A percentile compares a stretch with the other conserved stretches of the same genome.
Evolutionary conservation across 2,888 invertebrate genomes (phyloP).

Genomic region (Habrosyne pyritoides): DNA sequence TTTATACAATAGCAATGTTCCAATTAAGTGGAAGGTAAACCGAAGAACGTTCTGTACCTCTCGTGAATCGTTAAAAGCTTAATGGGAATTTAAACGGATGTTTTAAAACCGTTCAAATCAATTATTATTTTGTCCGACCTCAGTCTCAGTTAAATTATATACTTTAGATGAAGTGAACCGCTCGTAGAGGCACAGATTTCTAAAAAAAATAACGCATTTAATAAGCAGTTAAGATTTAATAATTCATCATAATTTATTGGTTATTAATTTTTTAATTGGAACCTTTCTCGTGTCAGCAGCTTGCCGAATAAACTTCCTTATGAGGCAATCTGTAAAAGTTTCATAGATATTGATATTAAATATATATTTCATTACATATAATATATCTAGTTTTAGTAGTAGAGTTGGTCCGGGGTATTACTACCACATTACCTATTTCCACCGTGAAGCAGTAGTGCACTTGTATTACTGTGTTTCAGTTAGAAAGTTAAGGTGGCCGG

Average conservation of each 20-base stretch:
- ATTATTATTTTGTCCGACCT: conserved; percentile 22
- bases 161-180: not conserved
- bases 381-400: too few relatives aligned
- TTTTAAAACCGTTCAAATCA: conserved; percentile 30
- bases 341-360: too few relatives aligned
- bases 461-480: too few relatives aligned
- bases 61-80: conserved; percentile 35
- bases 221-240: not conserved
- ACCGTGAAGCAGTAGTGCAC: too few relatives aligned
- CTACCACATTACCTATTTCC: too few relatives aligned
- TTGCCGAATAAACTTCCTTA: too few relatives aligned
- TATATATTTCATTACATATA: too few relatives aligned
- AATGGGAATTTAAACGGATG: conserved; percentile 44
- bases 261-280: too few relatives aligned
- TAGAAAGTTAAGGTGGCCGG: too few relatives aligned
- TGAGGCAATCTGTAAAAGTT: too few relatives aligned
- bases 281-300: too few relatives aligned
- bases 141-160: not conserved
- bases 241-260: not conserved
- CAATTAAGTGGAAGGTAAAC: conserved; percentile 64
- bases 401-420: too few relatives aligned
- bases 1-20: conserved; percentile 53
- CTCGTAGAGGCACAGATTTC: not conserved
- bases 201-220: not conserved
- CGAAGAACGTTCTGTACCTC: conserved; percentile 29